phyloP scores from a whole-genome alignment of 2,888 invertebrate genomes.

The Orthosia gracilis region DNA sequence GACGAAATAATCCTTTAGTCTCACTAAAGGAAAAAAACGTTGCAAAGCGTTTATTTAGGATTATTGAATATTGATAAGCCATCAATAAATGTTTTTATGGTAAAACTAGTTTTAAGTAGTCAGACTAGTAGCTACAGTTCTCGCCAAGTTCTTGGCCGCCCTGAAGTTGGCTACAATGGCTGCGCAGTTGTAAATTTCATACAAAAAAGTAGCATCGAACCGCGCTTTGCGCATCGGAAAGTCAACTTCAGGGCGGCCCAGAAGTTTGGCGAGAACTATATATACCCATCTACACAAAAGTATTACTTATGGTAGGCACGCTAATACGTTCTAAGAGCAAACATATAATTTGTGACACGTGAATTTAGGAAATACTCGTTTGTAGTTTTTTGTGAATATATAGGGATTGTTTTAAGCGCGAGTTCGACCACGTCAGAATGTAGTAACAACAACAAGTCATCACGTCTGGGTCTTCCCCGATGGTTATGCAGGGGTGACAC shows the following conservation, averaged over 20 bases:
- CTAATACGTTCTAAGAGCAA: slow-evolving; percentile 11
- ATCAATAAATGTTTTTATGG: slow-evolving; percentile 12
- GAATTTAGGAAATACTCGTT: slow-evolving; percentile 4
- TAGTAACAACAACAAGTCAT: background rate
- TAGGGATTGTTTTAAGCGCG: background rate
- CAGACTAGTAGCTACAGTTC: no score
- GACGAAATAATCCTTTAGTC: no score
- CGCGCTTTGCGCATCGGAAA: no score
- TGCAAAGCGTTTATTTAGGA: background rate
- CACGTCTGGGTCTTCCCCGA: background rate
- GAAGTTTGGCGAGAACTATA: no score
- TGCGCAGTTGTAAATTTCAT: no score
- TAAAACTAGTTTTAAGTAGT: slow-evolving; percentile 5
- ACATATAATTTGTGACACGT: slow-evolving; percentile 9
- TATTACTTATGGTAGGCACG: background rate
- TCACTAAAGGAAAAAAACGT: background rate
- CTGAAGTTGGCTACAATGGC: no score
- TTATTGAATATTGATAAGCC: background rate
- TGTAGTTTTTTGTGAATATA: slow-evolving; percentile 23
- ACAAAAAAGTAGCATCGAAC: no score
- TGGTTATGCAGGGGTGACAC: no score
- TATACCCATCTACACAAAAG: no score
- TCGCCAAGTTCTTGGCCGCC: no score
- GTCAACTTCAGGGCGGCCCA: no score
- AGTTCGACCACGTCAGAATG: background rate